Percentiles rank a stretch among this genome's conserved stretches.
These are phyloP conservation scores for Neodon shergylaensis DNA, from an alignment of 2,113 vertebrate genomes.

Conservation along the genomic window DNA sequence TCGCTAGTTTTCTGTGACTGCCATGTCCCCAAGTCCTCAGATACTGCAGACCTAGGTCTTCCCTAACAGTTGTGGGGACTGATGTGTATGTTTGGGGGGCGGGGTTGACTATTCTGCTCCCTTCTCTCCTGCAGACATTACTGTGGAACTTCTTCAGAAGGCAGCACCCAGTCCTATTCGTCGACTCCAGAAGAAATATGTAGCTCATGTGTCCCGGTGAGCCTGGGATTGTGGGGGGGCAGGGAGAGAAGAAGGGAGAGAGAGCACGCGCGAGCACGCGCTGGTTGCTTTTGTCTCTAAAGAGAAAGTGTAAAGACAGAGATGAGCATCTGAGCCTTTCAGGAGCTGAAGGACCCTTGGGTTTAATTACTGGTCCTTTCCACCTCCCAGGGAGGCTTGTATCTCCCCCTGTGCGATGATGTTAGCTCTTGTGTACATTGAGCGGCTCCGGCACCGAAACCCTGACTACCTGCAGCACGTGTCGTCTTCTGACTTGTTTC, in stretches of 20 bases:
- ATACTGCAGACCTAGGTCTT: background rate
- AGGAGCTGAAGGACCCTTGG: background rate
- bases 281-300: background rate
- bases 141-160: slow-evolving; percentile 97
- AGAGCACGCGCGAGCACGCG: background rate
- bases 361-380: slow-evolving; percentile 55
- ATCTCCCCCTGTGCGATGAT: slow-evolving; percentile 99
- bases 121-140: slow-evolving; percentile 90
- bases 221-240: slow-evolving; percentile 36
- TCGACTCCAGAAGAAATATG: slow-evolving; percentile 97
- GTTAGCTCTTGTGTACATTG: slow-evolving; percentile 98
- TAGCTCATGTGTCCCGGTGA: slow-evolving; percentile 95
- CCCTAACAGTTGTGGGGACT: background rate
- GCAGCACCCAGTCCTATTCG: slow-evolving; percentile 97
- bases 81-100: background rate
- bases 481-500: slow-evolving; percentile 97
- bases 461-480: slow-evolving; percentile 98
- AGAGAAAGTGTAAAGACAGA: background rate
- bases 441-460: slow-evolving; percentile 96
- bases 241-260: too few relatives aligned
- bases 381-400: slow-evolving; percentile 92
- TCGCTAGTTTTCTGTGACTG: background rate
- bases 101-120: background rate
- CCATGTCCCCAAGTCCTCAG: background rate
- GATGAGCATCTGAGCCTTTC: background rate